A percentile compares a stretch with the other conserved stretches of the same genome.
Evolutionary conservation across 2,797 vertebrate species (phyloP).

Genomic region (Enteromius trimaculatus): DNA sequence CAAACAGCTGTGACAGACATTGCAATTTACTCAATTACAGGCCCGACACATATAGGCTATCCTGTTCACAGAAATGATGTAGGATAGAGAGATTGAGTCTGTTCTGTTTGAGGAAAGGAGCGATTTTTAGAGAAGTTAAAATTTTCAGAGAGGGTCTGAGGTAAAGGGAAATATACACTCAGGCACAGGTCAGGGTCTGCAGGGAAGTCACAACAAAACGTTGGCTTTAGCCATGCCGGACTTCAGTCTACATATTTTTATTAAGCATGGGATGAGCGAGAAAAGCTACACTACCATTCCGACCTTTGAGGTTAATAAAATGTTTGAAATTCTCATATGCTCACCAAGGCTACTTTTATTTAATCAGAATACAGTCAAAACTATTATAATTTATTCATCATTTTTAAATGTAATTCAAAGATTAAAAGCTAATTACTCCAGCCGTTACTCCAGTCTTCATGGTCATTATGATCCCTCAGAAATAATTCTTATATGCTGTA

Average conservation of each 20-base stretch:
- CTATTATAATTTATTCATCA: neutral
- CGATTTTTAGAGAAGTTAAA: conserved; percentile 21
- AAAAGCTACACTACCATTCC: neutral
- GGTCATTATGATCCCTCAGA: neutral
- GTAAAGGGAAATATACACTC: neutral
- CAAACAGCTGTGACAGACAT: conserved; percentile 62
- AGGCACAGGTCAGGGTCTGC: neutral
- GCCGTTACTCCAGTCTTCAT: neutral
- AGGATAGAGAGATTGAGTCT: conserved; percentile 47
- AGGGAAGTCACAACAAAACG: conserved; percentile 15
- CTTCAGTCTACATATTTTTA: conserved; percentile 8
- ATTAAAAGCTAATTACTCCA: neutral
- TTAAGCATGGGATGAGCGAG: neutral
- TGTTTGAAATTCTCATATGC: neutral
- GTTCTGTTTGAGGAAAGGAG: conserved; percentile 20
- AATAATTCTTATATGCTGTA: neutral
- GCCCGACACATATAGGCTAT: conserved; percentile 42
- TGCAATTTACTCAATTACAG: conserved; percentile 67
- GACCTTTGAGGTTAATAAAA: neutral
- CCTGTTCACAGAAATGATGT: conserved; percentile 30
- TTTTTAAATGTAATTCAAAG: neutral
- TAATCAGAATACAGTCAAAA: neutral
- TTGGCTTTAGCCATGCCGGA: neutral
- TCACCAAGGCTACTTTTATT: neutral
- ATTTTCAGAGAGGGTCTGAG: conserved; percentile 5